Evolutionary conservation across 2,888 invertebrate genomes (phyloP).

Genomic region (Lamellibrachia columna): DNA sequence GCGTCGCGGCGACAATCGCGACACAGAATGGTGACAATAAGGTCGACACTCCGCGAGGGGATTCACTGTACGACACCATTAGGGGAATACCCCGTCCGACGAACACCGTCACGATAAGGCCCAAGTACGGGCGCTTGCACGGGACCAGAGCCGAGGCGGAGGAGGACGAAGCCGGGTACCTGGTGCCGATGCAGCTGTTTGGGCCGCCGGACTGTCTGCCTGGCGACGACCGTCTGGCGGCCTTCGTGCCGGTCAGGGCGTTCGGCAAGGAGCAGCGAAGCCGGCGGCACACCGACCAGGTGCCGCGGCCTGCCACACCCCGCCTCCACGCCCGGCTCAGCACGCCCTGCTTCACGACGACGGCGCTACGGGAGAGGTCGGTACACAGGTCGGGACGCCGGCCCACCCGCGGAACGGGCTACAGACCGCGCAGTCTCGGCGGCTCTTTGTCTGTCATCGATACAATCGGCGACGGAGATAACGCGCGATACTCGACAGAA

Average conservation of each 20-base stretch:
- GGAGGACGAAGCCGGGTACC: background rate
- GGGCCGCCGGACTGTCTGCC: background rate
- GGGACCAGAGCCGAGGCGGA: background rate
- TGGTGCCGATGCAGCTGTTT: background rate
- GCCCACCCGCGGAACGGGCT: background rate
- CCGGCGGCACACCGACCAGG: background rate
- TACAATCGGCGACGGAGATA: conserved; percentile 57
- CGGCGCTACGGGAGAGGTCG: background rate
- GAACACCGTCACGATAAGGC: background rate
- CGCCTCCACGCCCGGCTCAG: background rate
- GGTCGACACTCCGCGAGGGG: background rate
- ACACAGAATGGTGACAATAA: background rate
- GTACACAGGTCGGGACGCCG: background rate
- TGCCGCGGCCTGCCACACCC: background rate
- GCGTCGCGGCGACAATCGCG: background rate
- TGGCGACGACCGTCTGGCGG: background rate
- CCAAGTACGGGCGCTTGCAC: background rate
- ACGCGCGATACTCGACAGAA: conserved; percentile 18
- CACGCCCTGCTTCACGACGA: background rate
- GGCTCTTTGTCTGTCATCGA: conserved; percentile 75
- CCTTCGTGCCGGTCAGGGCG: background rate
- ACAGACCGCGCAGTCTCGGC: background rate
- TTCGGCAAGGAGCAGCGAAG: background rate
- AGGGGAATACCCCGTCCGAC: background rate
- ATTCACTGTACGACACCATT: background rate